Evolutionary conservation across 2,888 invertebrate species (phyloP).

Genomic region (Peribatodes rhomboidaria): DNA sequence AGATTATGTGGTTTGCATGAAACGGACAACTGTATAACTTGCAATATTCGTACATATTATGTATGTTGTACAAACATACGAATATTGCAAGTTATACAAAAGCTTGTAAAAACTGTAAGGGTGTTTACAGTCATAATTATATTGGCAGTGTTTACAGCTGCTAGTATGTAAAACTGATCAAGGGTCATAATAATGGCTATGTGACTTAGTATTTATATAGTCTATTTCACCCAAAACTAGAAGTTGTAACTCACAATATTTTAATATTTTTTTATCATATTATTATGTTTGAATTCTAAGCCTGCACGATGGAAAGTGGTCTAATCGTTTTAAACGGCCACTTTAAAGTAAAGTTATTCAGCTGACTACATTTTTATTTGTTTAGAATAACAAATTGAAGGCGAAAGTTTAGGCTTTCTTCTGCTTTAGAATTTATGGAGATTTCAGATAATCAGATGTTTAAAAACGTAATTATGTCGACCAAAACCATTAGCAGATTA

Average conservation of each 20-base stretch:
- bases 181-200: neutral
- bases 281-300: slow-evolving; percentile 22
- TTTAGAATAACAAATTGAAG: slow-evolving; percentile 31
- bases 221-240: slow-evolving; percentile 10
- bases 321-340: slow-evolving; percentile 35
- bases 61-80: too few species aligned
- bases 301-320: slow-evolving; percentile 39
- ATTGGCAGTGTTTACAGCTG: too few species aligned
- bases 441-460: too few species aligned
- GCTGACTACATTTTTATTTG: slow-evolving; percentile 32
- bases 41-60: too few species aligned
- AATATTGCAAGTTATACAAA: too few species aligned
- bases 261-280: slow-evolving; percentile 14
- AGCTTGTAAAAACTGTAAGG: too few species aligned
- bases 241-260: slow-evolving; percentile 7
- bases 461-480: too few species aligned
- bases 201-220: neutral
- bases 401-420: slow-evolving; percentile 26
- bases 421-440: slow-evolving; percentile 1
- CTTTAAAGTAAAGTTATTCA: slow-evolving; percentile 39
- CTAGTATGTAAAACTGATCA: neutral
- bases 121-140: too few species aligned
- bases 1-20: too few species aligned
- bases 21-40: too few species aligned
- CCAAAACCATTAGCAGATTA: too few species aligned